Base-by-base conservation (phyloP, 2,888 invertebrate genomes). In the Drosophila neutralis region DNA sequence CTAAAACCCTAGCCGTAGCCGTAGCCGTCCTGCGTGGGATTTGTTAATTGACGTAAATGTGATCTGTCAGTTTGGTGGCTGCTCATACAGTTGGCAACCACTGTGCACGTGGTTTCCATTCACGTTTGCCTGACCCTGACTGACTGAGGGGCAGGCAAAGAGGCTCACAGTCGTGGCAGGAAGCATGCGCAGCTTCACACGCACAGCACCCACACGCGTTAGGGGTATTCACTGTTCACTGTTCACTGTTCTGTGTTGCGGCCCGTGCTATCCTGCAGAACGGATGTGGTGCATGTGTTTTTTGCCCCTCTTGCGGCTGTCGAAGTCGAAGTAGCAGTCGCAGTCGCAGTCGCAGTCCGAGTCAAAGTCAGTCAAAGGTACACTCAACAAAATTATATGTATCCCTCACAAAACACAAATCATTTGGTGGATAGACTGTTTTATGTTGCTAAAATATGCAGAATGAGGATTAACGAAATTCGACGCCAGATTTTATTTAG, bases 181-280 rank as follows among this genome's bases (percentile, higher is more conserved):
- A 85, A 83, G 77, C 85, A 88, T 87, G 88, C 85, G 80, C 85
- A 85, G 88, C 85, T 83, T 85, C 85, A 84, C 82, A 81, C 73
- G 69, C 72, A 45, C 54, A 66, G 68, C 62, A 52, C 65, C 45
- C 69, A 53, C 74, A 63, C 38, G 35, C 40, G 8, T 24, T 68
- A 65, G 62, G 60, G 60, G 69, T n/a, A 63, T 61, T 77, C 69
- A 48, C 35, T 63, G 35, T 29, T 29, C 33, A 21, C 21, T 21
- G 21, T 21, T 77, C 69, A 48, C 35, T 63, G 35, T 29, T 40
- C 35, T 13, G 11, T 51, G n/a, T 29, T 21, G 29, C 27, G 52
- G 63, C 60, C 67, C 69, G 64, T 71, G 77, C 82, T 82, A 74
- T 81, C 80, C 80, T 82, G 82, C 48, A 48, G 59, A 82, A 82